These are phyloP conservation scores for Drosophila sordidapex DNA, from an alignment of 2,888 invertebrate genomes.

Conservation along the genomic window DNA sequence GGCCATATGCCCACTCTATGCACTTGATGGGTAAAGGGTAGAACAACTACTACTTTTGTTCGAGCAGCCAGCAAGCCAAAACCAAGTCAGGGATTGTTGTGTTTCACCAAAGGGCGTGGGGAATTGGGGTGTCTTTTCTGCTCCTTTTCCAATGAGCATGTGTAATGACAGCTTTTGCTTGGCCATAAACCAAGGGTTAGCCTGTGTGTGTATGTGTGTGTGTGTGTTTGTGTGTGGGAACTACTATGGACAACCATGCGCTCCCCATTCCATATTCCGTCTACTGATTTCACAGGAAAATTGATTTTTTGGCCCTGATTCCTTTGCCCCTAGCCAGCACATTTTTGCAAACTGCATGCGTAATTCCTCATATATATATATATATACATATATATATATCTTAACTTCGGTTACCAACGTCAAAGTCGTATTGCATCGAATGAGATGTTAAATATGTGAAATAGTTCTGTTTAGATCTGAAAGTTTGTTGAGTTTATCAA, in stretches of 20 bases:
- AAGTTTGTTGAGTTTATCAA: no score
- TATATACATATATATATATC: not conserved
- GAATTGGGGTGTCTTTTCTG: constrained; percentile 14
- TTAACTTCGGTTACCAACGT: not conserved
- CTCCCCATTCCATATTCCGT: constrained; percentile 12
- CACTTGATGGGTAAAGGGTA: constrained; percentile 7
- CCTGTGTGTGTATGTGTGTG: not conserved
- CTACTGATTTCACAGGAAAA: constrained; percentile 51
- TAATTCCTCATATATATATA: constrained; percentile 14
- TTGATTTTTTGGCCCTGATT: constrained; percentile 45
- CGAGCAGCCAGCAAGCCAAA: constrained; percentile 12
- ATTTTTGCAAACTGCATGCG: constrained; percentile 40
- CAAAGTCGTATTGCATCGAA: not conserved
- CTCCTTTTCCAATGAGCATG: constrained; percentile 39
- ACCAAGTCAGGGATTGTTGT: constrained; percentile 13
- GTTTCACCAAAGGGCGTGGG: constrained; percentile 9
- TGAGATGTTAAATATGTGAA: not conserved
- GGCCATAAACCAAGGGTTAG: constrained; percentile 1
- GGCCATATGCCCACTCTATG: not conserved
- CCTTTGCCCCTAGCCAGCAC: constrained; percentile 31
- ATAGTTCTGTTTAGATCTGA: not conserved
- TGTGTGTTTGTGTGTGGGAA: constrained; percentile 8
- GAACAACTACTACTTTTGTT: constrained; percentile 11
- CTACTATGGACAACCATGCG: constrained; percentile 2
- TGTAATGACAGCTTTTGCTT: constrained; percentile 50